Base-by-base conservation (phyloP, 2,113 vertebrate species). In the Burhinus bistriatus region DNA sequence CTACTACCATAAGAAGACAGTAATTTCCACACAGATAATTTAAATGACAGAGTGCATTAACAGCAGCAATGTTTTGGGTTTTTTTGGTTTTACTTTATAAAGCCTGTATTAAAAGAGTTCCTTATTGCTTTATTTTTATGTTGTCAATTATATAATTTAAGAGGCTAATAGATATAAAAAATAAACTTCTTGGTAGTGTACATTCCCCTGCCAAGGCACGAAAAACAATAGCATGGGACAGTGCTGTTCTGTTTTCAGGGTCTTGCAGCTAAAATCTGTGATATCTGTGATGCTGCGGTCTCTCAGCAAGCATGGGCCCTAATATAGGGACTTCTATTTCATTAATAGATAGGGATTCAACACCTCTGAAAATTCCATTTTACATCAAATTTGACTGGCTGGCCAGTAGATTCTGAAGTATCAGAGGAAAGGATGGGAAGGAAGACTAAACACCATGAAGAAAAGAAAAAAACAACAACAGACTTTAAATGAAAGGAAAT, bases 211-310 rank as follows among this genome's bases (percentile, higher is more conserved):
- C 12, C 32, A 87, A 52, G 18, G 36, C 3, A 76, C 40, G 30
- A 79, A 76, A 87, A 93, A 12, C 17, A 84, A 66, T 12, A 59
- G 21, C 40, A 61, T 3, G 9, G 25, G 32, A 58, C 51, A 89
- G 40, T 14, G 49, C 52, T 62, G 55, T 9, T 11, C 42, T 14
- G 14, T 84, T 83, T 66, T 66, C 44, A 79, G 42, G 29, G n/a
- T 75, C 54, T 66, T 0, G 0, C 22, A 78, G 40, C 16, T 49
- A 55, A 61, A 92, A 52, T 12, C 40, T 49, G 59, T 4, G 2
- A 17, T 61, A 62, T 12, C 25, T 58, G 44, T 72, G 66, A 77
- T 49, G 27, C 11, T 86, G 25, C 26, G 42, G 26, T n/a, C 12
- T 51, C 34, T 57, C 27, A 44, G 44, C 26, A 49, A 83, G 34